Percentiles rank a stretch among this genome's conserved stretches.
Conservation (phyloP, 1,140 invertebrate species). For the Choristoneura fumiferana region DNA sequence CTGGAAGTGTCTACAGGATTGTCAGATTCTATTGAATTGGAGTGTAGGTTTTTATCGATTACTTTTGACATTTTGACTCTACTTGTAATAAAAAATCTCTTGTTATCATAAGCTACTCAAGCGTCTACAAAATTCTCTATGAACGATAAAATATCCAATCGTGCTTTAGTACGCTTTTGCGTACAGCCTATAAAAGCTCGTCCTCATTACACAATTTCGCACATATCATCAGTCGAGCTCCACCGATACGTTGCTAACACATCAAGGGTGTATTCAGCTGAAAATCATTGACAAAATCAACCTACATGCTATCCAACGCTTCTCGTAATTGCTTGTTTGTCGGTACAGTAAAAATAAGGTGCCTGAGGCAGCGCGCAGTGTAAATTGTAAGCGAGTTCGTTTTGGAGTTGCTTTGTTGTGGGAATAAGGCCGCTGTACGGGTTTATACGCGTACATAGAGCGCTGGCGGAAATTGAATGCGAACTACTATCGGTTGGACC, state of each 20-base stretch:
- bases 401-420: constrained; percentile 1
- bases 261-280: background rate
- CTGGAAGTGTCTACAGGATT: no score
- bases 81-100: no score
- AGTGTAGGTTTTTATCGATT: no score
- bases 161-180: no score
- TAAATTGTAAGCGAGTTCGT: constrained; percentile 7
- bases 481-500: constrained; percentile 46
- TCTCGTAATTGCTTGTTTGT: background rate
- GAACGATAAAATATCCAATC: no score
- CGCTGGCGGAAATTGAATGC: constrained; percentile 63
- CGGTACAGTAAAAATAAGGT: constrained; percentile 2
- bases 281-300: background rate
- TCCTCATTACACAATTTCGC: constrained; percentile 16
- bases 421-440: constrained; percentile 27
- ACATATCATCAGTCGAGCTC: background rate
- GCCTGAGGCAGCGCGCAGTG: background rate
- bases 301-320: background rate
- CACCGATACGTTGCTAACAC: background rate
- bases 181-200: constrained; percentile 2
- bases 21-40: no score
- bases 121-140: no score
- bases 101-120: no score
- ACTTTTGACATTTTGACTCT: no score
- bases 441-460: constrained; percentile 35